Base-by-base conservation (phyloP, 1,140 invertebrate species). In the Saccostrea glomerata region DNA sequence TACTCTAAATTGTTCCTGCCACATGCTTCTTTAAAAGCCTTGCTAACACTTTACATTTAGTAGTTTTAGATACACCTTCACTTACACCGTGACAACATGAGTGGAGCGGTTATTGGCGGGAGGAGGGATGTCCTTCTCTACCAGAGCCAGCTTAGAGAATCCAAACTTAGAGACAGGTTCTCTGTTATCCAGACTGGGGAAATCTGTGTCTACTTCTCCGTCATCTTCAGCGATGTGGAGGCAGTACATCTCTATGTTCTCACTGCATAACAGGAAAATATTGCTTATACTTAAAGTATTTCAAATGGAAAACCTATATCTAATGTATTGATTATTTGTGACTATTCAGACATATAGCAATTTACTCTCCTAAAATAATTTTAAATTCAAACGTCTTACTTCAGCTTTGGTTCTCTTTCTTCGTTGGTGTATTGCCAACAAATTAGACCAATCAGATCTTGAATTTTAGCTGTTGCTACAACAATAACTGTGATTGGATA, bases 191-290 rank as follows among this genome's bases (percentile, higher is more conserved):
- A 99, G 96, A 91, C 97, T 97, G 0, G 98, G 98, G 94, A 99
- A 99, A 92, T 98, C 98, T 95, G 96, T 97, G 94, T 98, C 98
- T 60, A 99, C 97, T 95, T 99, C 98, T n/a, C 98, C 98, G 95
- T 99, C 98, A 93, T 99, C 98, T 96, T 99, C 98, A 23, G 97
- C 98, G 92, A 99, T 98, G 93, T 98, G 98, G 66, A 99, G 90
- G 86, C 92, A 92, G 84, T 94, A 94, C 85, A 92, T 88, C 73
- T 92, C 92, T 20, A 92, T 85, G 84, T 91, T 92, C 36, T 94
- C 92, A 88, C 94, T 94, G 86, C n/a, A 91, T 89, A 87, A 36
- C 82, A n/a, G n/a, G n/a, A n/a, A n/a, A n/a, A n/a, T n/a, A n/a
- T n/a, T n/a, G n/a, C n/a, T n/a, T n/a, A n/a, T n/a, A n/a, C n/a